Evolutionary conservation across 2,113 vertebrate genomes (phyloP).

Genomic region (Ochotona princeps): DNA sequence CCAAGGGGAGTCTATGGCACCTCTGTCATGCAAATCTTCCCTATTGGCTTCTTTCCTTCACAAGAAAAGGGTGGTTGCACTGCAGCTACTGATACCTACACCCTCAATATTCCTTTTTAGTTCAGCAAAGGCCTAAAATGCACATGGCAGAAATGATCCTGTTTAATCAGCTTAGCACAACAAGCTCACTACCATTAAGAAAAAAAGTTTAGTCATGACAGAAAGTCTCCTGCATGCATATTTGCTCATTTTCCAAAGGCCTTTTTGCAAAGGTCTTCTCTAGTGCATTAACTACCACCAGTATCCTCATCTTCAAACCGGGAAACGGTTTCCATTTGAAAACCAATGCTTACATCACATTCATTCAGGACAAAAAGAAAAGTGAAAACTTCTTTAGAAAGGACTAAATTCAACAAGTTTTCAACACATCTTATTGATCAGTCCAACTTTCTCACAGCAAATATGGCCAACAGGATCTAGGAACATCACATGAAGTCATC

Average conservation of each 20-base stretch:
- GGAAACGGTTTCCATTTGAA: slow-evolving; percentile 19
- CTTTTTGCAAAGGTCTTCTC: neutral
- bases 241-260: neutral
- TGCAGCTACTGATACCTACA: neutral
- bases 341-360: neutral
- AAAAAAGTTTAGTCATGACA: neutral
- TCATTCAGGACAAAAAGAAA: slow-evolving; percentile 13
- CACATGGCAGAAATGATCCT: slow-evolving; percentile 14
- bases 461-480: neutral
- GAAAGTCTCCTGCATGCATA: neutral
- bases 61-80: neutral
- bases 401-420: slow-evolving; percentile 8
- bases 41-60: neutral
- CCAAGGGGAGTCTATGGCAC: fast-evolving
- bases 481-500: neutral
- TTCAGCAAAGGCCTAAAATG: slow-evolving; percentile 29
- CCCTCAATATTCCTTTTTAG: neutral
- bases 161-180: neutral
- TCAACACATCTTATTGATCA: neutral
- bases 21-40: neutral
- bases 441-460: neutral
- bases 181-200: neutral
- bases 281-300: neutral
- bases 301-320: neutral
- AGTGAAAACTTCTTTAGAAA: slow-evolving; percentile 20